These are phyloP conservation scores for Stenolophus ochropezus DNA, from an alignment of 2,888 invertebrate genomes.

Conservation along the genomic window DNA sequence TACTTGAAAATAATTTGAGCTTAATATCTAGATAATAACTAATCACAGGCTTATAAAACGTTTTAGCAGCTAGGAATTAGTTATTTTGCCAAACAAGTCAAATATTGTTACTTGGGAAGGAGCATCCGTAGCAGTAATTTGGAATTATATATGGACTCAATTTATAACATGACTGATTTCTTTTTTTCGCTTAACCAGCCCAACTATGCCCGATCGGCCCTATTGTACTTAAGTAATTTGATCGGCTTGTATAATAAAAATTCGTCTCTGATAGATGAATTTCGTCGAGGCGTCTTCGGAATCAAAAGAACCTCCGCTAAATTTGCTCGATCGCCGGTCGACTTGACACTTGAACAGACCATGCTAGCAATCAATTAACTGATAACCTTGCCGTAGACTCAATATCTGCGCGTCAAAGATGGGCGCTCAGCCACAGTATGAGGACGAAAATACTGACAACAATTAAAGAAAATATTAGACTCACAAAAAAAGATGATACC, in stretches of 20 bases:
- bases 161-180: constrained; percentile 66
- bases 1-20: no score
- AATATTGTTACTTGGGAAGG: no score
- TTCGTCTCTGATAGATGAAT: constrained; percentile 64
- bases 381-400: constrained; percentile 65
- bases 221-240: constrained; percentile 66
- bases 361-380: constrained; percentile 65
- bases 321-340: constrained; percentile 67
- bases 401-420: constrained; percentile 66
- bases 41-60: no score
- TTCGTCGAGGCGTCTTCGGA: constrained; percentile 66
- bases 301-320: constrained; percentile 67
- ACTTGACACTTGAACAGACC: constrained; percentile 68
- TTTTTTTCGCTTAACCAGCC: constrained; percentile 67
- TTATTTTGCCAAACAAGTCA: no score
- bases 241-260: constrained; percentile 66
- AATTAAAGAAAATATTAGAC: constrained; percentile 60
- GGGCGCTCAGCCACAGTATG: constrained; percentile 67
- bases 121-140: constrained; percentile 62
- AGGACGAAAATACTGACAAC: constrained; percentile 65
- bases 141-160: constrained; percentile 65
- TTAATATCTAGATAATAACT: no score
- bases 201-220: constrained; percentile 67
- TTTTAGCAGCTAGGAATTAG: no score
- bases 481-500: constrained; percentile 65